Evolutionary conservation across 2,113 vertebrate genomes (phyloP), one percentile per base, ranked within the genome.

Genomic region (Gila orcuttii): DNA sequence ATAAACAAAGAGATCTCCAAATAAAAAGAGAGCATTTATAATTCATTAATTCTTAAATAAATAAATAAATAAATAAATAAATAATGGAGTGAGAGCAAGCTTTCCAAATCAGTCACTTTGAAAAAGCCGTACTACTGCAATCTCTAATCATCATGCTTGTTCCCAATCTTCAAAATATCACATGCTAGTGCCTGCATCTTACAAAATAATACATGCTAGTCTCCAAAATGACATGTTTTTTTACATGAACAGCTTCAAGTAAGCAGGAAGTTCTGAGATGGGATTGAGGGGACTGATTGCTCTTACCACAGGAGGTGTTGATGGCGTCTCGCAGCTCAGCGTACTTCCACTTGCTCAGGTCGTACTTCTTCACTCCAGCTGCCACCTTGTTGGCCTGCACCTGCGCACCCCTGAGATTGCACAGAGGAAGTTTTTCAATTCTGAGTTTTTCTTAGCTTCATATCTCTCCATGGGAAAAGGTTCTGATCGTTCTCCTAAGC

Each of bases 341-440:
- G 0, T 99, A 99, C 89, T 99, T 99, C 98, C 98, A 99, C 89
- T 98, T 99, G 94, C 97, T 98, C 39, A 99, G 96, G 90, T 99
- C 98, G 12, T 97, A 95, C 89, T 99, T 99, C 93, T 98, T 99
- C 87, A 94, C 93, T 39, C 96, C 97, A 25, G 96, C 96, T 78
- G 96, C 96, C 55, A 95, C 97, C 94, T 99, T 99, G n/a, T 94
- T 98, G 25, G 98, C 97, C 94, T 97, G 98, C 69, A 99, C 97
- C 91, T 96, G 93, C 88, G 96, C 95, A 84, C 98, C 96, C 93
- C 98, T 99, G 82, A 57, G 42, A 23, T 74, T 76, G 79, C 57
- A 71, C 8, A 60, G 66, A 9, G 86, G 68, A 71, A 55, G 76
- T 39, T 28, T 28, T 28, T n/a, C 57, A 42, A 55, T 55, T 77